Conservation (phyloP, 1,140 invertebrate genomes). For the Ceratitis capitata region DNA sequence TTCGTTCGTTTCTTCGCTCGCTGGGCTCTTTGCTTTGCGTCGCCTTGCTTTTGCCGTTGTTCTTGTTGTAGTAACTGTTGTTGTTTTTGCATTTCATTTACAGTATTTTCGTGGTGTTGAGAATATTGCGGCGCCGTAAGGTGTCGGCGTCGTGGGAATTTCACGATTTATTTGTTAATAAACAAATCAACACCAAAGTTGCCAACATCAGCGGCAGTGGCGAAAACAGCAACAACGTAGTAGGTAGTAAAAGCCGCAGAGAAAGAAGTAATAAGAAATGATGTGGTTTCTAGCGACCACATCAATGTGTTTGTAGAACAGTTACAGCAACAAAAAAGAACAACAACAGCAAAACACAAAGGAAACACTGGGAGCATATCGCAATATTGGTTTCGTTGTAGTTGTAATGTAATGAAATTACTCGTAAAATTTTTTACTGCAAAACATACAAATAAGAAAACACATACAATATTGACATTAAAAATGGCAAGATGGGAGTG, state of each 20-base stretch:
- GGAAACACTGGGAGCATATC: neutral
- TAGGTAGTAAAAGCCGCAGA: no score
- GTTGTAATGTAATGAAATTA: neutral
- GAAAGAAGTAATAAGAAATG: slow-evolving; percentile 10
- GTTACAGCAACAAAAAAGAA: neutral
- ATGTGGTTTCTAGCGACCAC: slow-evolving; percentile 12
- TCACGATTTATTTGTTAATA: slow-evolving; percentile 38
- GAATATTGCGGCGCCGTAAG: neutral
- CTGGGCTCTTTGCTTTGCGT: neutral
- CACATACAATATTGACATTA: neutral
- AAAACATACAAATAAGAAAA: neutral
- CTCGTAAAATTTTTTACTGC: neutral
- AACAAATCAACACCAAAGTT: slow-evolving; percentile 36
- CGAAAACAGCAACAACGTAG: neutral
- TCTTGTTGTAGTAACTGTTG: no score
- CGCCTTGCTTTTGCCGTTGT: no score
- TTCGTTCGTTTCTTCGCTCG: neutral
- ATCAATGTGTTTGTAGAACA: neutral
- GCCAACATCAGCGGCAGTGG: neutral
- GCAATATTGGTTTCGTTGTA: neutral
- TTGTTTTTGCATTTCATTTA: no score
- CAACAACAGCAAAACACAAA: neutral
- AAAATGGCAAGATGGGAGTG: neutral
- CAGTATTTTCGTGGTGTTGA: neutral
- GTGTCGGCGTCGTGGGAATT: slow-evolving; percentile 26